A percentile compares a stretch with the other conserved stretches of the same genome.
Conservation (phyloP, 2,888 invertebrate genomes). For the Bellardia bayeri region DNA sequence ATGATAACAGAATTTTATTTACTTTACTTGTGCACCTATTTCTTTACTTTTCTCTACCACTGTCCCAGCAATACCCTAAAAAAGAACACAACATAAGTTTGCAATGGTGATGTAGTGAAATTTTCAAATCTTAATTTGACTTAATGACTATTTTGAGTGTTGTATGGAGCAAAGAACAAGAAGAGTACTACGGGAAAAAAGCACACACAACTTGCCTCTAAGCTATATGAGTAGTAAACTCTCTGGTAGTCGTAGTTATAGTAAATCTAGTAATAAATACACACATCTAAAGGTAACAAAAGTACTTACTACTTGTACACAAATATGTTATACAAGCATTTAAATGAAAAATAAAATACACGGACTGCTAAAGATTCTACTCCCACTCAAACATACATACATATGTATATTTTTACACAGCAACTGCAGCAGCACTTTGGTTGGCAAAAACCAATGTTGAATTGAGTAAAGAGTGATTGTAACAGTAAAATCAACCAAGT, state of each 20-base stretch:
- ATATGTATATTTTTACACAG: not conserved
- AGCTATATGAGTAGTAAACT: conserved; percentile 63
- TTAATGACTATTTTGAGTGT: conserved; percentile 81
- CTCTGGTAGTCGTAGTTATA: conserved; percentile 53
- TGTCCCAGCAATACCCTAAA: conserved; percentile 3
- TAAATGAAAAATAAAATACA: conserved; percentile 21
- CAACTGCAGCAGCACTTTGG: conserved; percentile 29
- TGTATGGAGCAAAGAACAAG: conserved; percentile 64
- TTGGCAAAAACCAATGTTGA: conserved; percentile 54
- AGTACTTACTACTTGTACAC: conserved; percentile 41
- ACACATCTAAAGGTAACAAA: conserved; percentile 49
- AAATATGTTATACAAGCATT: conserved; percentile 57
- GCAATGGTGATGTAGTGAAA: conserved; percentile 56
- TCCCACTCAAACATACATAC: not conserved
- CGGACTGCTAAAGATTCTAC: not conserved
- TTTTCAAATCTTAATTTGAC: conserved; percentile 76
- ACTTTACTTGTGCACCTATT: not conserved
- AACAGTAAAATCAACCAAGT: conserved; percentile 79
- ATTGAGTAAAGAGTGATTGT: conserved; percentile 72
- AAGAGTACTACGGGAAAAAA: conserved; percentile 19
- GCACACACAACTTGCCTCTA: conserved; percentile 58
- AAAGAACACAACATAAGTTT: conserved; percentile 14
- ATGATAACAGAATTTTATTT: too few species aligned
- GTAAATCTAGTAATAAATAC: conserved; percentile 47
- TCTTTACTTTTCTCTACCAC: conserved; percentile 15